phyloP scores from a whole-genome alignment of 2,888 invertebrate species.

The Chrysodeixis includens region DNA sequence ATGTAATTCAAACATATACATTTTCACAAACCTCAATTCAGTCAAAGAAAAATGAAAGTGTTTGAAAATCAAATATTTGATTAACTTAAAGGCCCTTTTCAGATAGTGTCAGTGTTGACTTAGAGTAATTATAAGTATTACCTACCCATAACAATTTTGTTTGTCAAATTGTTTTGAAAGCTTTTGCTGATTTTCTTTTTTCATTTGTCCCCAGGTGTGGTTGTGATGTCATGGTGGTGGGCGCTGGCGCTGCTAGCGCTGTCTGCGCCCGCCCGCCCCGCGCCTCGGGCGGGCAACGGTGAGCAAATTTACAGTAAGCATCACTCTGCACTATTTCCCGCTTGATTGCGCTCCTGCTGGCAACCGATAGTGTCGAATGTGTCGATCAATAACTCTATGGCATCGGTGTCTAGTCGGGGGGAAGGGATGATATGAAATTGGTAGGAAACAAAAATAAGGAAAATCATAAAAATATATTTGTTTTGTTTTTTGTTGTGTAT shows the following conservation, averaged over 20 bases:
- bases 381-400: conserved; percentile 20
- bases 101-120: too few species aligned
- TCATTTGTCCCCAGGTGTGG: conserved; percentile 83
- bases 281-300: conserved; percentile 87
- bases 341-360: conserved; percentile 44
- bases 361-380: conserved; percentile 37
- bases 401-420: conserved; percentile 22
- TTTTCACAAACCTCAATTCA: too few species aligned
- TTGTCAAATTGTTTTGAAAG: too few species aligned
- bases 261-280: conserved; percentile 82
- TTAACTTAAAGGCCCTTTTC: too few species aligned
- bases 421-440: too few species aligned
- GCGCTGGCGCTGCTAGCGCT: conserved; percentile 86
- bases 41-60: too few species aligned
- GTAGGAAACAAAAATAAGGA: neutral
- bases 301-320: conserved; percentile 88
- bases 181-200: neutral
- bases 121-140: too few species aligned
- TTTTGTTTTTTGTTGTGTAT: too few species aligned
- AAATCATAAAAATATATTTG: neutral
- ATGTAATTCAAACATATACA: too few species aligned
- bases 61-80: too few species aligned
- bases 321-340: conserved; percentile 70
- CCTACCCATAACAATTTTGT: too few species aligned
- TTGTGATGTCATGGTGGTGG: conserved; percentile 90